Evolutionary conservation across 2,888 invertebrate genomes (phyloP).

Genomic region (Caenorhabditis parvicauda): DNA sequence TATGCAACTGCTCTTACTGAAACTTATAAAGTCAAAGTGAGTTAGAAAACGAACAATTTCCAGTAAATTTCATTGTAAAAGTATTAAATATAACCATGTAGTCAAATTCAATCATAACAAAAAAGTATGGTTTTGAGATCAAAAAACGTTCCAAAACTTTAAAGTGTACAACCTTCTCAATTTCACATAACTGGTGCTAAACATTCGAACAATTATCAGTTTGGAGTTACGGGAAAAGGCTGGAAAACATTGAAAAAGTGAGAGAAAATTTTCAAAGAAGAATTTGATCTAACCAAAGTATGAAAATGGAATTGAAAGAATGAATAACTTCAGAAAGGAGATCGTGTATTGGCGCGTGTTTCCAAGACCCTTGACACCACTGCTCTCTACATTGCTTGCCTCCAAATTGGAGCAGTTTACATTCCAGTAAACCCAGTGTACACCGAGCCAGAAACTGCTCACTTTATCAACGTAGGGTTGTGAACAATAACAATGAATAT

Average conservation of each 20-base stretch:
- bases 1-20: conserved; percentile 43
- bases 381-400: conserved; percentile 58
- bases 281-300: neutral
- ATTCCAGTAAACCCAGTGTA: conserved; percentile 60
- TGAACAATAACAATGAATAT: too few species aligned
- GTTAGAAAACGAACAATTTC: neutral
- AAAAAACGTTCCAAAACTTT: too few species aligned
- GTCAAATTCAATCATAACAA: neutral
- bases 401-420: conserved; percentile 57
- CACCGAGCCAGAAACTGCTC: conserved; percentile 55
- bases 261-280: neutral
- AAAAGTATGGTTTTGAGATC: too few species aligned
- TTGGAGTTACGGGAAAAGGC: neutral
- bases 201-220: too few species aligned
- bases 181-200: too few species aligned
- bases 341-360: conserved; percentile 55
- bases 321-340: conserved; percentile 49
- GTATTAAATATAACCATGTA: neutral
- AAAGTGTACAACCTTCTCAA: too few species aligned
- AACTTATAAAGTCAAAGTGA: conserved; percentile 46
- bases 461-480: conserved; percentile 54
- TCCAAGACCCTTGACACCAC: conserved; percentile 52
- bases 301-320: neutral
- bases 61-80: neutral
- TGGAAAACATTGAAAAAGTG: neutral